Conservation (phyloP, 2,113 vertebrate genomes). For the Motacilla alba region DNA sequence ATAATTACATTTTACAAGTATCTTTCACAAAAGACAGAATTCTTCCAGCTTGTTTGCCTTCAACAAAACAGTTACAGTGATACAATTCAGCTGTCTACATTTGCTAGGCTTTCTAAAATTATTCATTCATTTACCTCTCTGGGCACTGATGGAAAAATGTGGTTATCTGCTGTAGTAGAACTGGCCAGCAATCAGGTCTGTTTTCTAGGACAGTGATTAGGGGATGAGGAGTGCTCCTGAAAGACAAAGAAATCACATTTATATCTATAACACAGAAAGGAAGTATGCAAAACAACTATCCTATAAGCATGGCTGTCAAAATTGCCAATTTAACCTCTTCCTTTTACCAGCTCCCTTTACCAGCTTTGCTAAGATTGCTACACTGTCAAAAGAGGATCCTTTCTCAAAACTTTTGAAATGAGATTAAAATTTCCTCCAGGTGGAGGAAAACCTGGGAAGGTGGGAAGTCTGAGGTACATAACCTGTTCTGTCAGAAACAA, state of each 20-base stretch:
- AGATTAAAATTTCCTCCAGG: background rate
- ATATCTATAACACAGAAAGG: background rate
- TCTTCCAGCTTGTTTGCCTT: background rate
- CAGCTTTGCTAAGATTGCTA: background rate
- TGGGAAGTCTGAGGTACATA: background rate
- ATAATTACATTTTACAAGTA: background rate
- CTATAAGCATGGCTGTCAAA: background rate
- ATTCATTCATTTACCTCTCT: constrained; percentile 77
- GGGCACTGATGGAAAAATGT: constrained; percentile 78
- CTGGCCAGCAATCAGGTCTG: constrained; percentile 87
- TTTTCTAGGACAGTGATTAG: constrained; percentile 90
- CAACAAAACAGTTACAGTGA: background rate
- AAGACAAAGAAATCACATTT: constrained; percentile 33
- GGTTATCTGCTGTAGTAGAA: constrained; percentile 83
- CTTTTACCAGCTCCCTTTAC: background rate
- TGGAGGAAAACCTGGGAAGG: background rate
- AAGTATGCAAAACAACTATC: background rate
- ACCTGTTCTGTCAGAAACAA: background rate
- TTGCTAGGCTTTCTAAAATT: background rate
- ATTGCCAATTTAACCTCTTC: background rate
- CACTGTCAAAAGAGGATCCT: background rate
- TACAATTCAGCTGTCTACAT: background rate
- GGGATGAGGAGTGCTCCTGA: constrained; percentile 87
- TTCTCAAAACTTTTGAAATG: background rate
- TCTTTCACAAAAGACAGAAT: background rate